Evolutionary conservation across 2,888 invertebrate genomes (phyloP).

Genomic region (Nephrotoma guestfalica): DNA sequence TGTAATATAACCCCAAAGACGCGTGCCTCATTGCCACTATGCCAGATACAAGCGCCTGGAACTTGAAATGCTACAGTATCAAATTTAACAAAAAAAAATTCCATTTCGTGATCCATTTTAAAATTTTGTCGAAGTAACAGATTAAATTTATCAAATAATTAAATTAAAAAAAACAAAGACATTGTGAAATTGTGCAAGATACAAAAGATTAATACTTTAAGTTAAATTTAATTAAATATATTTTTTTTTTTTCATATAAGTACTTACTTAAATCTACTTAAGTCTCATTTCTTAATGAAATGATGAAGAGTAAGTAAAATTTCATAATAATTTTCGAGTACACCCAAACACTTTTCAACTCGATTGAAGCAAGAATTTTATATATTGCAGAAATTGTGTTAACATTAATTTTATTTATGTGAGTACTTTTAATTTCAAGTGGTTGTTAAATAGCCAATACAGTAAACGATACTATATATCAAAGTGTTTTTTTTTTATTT

Average conservation of each 20-base stretch:
- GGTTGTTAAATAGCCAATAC: background rate
- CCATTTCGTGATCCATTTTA: no score
- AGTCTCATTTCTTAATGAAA: background rate
- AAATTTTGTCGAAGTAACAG: no score
- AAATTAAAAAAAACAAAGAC: no score
- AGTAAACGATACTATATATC: background rate
- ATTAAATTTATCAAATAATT: no score
- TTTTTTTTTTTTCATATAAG: background rate
- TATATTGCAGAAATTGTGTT: background rate
- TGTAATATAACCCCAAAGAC: no score
- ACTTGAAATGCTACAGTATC: no score
- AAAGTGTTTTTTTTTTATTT: background rate
- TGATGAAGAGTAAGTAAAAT: background rate
- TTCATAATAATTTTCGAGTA: background rate
- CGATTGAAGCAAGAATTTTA: background rate
- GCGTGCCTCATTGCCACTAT: no score
- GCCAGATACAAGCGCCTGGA: no score
- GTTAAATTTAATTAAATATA: background rate
- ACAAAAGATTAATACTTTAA: no score
- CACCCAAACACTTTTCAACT: background rate
- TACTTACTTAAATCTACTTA: background rate
- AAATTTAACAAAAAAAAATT: no score
- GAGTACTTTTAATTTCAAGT: background rate
- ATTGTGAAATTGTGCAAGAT: no score
- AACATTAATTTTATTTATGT: background rate